Base-by-base conservation (phyloP, 2,797 vertebrate genomes). In the Microcaecilia unicolor region DNA sequence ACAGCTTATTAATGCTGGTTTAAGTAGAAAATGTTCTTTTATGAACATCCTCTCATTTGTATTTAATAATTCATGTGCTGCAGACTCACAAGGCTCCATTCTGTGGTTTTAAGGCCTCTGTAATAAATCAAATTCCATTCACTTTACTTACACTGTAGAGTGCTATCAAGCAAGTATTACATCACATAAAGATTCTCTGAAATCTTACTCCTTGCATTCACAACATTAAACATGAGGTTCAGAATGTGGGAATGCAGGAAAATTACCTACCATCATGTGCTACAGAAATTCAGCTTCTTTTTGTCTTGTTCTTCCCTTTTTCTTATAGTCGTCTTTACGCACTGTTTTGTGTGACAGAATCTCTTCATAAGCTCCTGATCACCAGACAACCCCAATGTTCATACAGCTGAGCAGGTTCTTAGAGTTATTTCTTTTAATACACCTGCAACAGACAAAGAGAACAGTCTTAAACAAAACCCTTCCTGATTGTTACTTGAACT, bases 361-460 rank as follows among this genome's bases (percentile, higher is more conserved):
- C 70, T 86, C 88, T 83, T 86, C 86, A 89, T 89, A 86, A 78
- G 82, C 75, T 82, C 70, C 62, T 61, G 71, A 64, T 85, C 69
- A 59, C 67, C 51, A 55, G 61, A 75, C 71, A 70, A 68, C 71
- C 69, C 61, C 67, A 29, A 58, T 49, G 59, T 61, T 68, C 71
- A 80, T 68, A 55, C 23, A 56, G 75, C 60, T 64, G 53, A 47
- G 55, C 34, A 48, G 46, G n/a, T 59, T 44, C 49, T 18, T 37
- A 56, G 39, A 64, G 34, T 48, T 47, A 22, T 55, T 55, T 59
- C 64, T 59, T 55, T 55, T 32, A 69, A 59, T 46, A 57, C 44
- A 72, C 75, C 79, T 80, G 55, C 17, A 54, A 55, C 27, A 44
- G 4, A 41, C 26, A 9, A 40, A 28, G 15, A 28, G 38, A 52